Evolutionary conservation across 2,113 vertebrate genomes (phyloP), one percentile per base, ranked within the genome.

Genomic region (Lamprotornis superbus): DNA sequence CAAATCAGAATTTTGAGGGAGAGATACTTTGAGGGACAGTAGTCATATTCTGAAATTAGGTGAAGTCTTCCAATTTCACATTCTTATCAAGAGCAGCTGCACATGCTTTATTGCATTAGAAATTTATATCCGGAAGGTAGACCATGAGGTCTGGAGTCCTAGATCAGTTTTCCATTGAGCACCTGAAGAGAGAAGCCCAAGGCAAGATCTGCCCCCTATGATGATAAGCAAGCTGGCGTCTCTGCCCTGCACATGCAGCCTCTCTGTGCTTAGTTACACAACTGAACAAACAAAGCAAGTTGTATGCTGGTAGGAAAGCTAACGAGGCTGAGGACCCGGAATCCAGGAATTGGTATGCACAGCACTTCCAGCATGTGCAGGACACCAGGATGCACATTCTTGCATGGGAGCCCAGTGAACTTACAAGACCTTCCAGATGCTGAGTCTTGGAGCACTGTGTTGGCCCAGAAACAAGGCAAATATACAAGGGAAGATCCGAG

Each of bases 361-460:
- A 82, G 59, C 59, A 33, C 70, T 91, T 91, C 63, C 84, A 95
- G 77, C 1, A 1, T 78, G 64, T 92, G 52, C 89, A 85, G 82
- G 59, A 93, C 85, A 86, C 50, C 24, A 31, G 46, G 47, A 80
- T 83, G 70, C 84, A 78, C 82, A 83, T 95, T 95, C 85, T 88
- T 95, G 79, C 75, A 86, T 90, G 88, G 68, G 90, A 95, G 95
- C 64, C 83, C 92, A 68, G 64, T 93, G 82, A 95, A 88, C 90
- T 94, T 76, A 52, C 17, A 63, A 52, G 92, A 92, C 88, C 90
- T 97, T 92, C 73, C 85, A 94, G 83, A 95, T 92, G 79, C 83
- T 89, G 60, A 22, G n/a, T 44, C 73, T 77, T 68, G 68, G 55
- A 95, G 59, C 35, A 27, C 56, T 81, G 13, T 12, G 47, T 78